Evolutionary conservation across 2,888 invertebrate genomes (phyloP).

Genomic region (Tipula confusa): DNA sequence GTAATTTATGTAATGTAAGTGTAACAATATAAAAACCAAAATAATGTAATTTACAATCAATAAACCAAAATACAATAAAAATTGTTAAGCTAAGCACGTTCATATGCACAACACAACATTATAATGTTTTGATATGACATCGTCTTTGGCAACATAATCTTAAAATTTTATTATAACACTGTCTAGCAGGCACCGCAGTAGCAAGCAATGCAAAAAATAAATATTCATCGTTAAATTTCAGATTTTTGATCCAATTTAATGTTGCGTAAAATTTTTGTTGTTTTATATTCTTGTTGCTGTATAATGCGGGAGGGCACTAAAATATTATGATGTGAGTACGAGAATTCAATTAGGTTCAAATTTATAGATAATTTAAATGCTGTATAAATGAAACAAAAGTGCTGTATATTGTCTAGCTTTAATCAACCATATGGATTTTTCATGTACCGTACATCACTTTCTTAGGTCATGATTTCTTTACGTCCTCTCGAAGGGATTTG

Average conservation of each 20-base stretch:
- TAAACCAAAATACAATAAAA: neutral
- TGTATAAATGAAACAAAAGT: neutral
- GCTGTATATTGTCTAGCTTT: neutral
- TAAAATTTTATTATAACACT: neutral
- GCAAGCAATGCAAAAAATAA: neutral
- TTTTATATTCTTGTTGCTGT: neutral
- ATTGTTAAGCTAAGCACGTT: neutral
- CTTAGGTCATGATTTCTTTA: neutral
- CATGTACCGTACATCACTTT: neutral
- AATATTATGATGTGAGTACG: slow-evolving; percentile 4
- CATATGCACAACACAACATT: neutral
- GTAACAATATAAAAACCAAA: neutral
- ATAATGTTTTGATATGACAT: neutral
- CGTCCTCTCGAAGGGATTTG: neutral
- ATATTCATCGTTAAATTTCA: slow-evolving; percentile 7
- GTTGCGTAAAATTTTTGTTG: neutral
- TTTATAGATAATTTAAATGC: neutral
- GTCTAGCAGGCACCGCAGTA: neutral
- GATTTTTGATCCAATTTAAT: neutral
- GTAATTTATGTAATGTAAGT: neutral
- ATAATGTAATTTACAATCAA: neutral
- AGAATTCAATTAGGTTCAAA: slow-evolving; percentile 4
- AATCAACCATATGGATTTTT: neutral
- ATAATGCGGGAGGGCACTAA: neutral
- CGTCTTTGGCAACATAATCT: neutral